Conservation (phyloP, 2,888 invertebrate genomes). For the Dryobota labecula region DNA sequence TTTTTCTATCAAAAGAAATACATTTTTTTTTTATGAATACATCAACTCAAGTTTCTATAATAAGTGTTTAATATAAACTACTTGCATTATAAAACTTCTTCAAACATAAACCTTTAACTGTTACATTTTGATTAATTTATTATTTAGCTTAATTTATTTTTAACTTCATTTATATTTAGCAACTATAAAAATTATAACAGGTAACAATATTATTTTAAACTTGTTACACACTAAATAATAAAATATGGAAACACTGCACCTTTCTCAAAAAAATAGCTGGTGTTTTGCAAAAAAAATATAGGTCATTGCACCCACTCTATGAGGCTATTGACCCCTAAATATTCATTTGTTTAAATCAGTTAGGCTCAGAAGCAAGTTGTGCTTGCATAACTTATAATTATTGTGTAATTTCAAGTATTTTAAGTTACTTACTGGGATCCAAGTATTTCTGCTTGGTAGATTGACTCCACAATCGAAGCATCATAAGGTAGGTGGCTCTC, state of each 20-base stretch:
- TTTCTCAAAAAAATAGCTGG: constrained; percentile 66
- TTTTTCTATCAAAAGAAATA: neutral
- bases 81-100: constrained; percentile 41
- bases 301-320: constrained; percentile 85
- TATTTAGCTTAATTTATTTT: too few species aligned
- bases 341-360: constrained; percentile 86
- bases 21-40: neutral
- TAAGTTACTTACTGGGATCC: constrained; percentile 93
- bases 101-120: neutral
- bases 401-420: constrained; percentile 46
- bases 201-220: neutral
- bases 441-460: constrained; percentile 96
- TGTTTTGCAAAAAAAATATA: constrained; percentile 78
- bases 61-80: constrained; percentile 31
- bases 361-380: constrained; percentile 76
- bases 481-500: constrained; percentile 93
- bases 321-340: constrained; percentile 81
- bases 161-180: constrained; percentile 1
- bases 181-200: constrained; percentile 8
- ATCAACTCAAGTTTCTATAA: neutral
- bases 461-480: constrained; percentile 95
- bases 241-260: constrained; percentile 57
- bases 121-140: too few species aligned
- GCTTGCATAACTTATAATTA: constrained; percentile 47
- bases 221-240: constrained; percentile 8